Evolutionary conservation across 2,888 invertebrate species (phyloP), one percentile per base, ranked within the genome.

Genomic region (Acleris sparsana): DNA sequence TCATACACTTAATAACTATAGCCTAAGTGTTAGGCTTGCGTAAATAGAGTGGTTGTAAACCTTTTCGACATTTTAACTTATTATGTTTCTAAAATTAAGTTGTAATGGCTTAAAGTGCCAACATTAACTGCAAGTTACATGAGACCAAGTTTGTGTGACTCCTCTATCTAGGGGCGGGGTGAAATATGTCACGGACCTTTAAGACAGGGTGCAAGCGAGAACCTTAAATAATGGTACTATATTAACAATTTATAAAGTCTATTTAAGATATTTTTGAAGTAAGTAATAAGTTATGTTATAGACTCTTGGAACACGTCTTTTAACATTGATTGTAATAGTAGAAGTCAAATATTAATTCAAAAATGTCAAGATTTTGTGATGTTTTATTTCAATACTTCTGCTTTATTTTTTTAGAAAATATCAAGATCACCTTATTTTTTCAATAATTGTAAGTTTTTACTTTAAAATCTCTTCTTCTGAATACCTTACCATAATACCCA

Each of bases 121-220:
- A 49, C 55, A 55, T 65, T 51, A 66, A 49, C 56, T 56, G 25
- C 13, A 33, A 66, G 57, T 52, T 29, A 51, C 44, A 55, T 62
- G 33, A 18, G 43, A 25, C 51, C 16, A 53, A 66, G 62, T 66
- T 66, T 52, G 61, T 46, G 63, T 56, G 39, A 39, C 51, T 33
- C 44, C 49, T 56, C 61, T 61, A 33, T 62, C 61, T 53, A 9
- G 59, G 48, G 60, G 60, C 53, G 46, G 62, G 52, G 63, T 58
- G 66, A 56, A 66, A 62, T 66, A 66, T 66, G 66, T 57, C 66
- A 53, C 46, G 46, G 55, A 6, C 22, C 52, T 46, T 53, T 48
- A 46, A 51, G 61, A 46, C 11, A 43, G 17, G 66, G 62, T 48
- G 39, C 57, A 66, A 66, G 66, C 46, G 13, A 62, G 6, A 49